Conservation (phyloP, 2,113 vertebrate genomes). For the Fregata magnificens region DNA sequence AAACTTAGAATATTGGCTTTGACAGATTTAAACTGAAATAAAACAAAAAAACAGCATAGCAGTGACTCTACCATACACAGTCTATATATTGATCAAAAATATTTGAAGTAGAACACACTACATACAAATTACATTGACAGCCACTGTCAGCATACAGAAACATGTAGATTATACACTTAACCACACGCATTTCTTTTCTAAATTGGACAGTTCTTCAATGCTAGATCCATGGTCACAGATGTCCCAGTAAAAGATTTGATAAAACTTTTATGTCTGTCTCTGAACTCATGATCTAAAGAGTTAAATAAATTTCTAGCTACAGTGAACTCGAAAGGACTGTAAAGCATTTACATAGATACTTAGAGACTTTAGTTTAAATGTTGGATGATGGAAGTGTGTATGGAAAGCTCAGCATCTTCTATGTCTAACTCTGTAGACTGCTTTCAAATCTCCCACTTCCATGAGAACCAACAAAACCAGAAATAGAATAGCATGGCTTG, state of each 20-base stretch:
- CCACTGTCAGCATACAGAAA: not conserved
- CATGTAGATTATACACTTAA: accelerated
- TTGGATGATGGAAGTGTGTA: not conserved
- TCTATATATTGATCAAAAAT: not conserved
- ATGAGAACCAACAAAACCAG: not conserved
- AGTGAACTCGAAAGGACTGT: not conserved
- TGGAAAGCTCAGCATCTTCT: not conserved
- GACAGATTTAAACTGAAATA: not conserved
- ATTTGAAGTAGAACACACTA: not conserved
- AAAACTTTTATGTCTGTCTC: not conserved
- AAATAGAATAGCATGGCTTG: not conserved
- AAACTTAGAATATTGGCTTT: not conserved
- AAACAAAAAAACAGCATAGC: accelerated
- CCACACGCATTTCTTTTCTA: not conserved
- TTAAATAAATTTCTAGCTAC: not conserved
- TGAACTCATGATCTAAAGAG: not conserved
- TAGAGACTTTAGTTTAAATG: not conserved
- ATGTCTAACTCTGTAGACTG: not conserved
- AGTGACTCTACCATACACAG: accelerated
- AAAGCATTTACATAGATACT: not conserved
- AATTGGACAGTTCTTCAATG: not conserved
- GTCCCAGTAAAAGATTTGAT: not conserved
- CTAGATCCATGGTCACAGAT: not conserved
- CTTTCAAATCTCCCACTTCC: not conserved
- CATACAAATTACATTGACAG: not conserved